Base-by-base conservation (phyloP, 2,888 invertebrate genomes). In the Gisinianus flammeolus region DNA sequence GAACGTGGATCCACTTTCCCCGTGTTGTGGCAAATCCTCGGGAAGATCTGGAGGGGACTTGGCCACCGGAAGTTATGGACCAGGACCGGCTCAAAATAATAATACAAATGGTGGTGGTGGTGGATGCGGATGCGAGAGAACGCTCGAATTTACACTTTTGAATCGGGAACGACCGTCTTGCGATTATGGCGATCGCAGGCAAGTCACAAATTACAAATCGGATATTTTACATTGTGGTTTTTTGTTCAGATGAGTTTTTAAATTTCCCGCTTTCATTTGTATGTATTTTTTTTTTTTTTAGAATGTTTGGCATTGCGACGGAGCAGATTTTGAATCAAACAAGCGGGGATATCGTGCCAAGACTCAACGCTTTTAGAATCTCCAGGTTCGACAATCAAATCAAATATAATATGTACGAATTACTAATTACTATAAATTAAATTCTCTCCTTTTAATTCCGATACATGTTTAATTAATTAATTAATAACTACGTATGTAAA, bases 291-390 rank as follows among this genome's bases (percentile, higher is more conserved):
- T 3, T n/a, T n/a, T 2, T 33, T n/a, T 33, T 4, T 26, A 68
- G 68, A 68, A 81, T 79, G 30, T 83, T 83, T 83, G 83, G 82
- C 16, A 52, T 75, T 28, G 83, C 79, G 6, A 82, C 81, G 5
- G 83, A 83, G 22, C 68, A 78, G 12, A 52, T 75, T 33, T 78
- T 81, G 66, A 79, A 78, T 44, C 70, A 68, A 54, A 79, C 81
- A 6, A 33, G 6, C 10, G 68, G 68, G 1, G 79, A 79, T 35
- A 74, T 81, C 24, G 56, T 26, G 26, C 81, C 82, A 8, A 79
- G 77, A 64, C 24, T 71, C 12, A 82, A 82, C 70, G 77, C 82
- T 0, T 79, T 79, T 69, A 35, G 68, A 12, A 73, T 79, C 54
- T 79, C 80, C 10, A 79, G 78, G 81, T 81, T 12, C 22, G 8